A percentile compares a stretch with the other conserved stretches of the same genome.
Evolutionary conservation across 2,888 invertebrate genomes (phyloP).

Genomic region (Sphecodes monilicornis): DNA sequence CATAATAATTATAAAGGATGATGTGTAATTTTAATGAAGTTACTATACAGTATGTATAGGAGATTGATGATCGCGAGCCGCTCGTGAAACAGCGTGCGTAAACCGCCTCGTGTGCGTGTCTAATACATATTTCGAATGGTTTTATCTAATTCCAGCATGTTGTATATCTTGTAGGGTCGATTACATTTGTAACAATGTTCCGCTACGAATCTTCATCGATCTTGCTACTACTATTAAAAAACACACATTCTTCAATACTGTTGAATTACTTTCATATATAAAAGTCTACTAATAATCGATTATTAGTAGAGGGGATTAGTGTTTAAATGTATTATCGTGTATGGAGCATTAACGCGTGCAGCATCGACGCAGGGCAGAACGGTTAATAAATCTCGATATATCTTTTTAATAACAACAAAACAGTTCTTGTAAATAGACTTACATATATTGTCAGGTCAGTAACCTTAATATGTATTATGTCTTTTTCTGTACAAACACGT

Average conservation of each 20-base stretch:
- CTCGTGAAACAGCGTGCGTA: constrained; percentile 34
- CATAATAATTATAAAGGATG: constrained; percentile 41
- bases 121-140: constrained; percentile 46
- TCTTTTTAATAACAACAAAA: constrained; percentile 55
- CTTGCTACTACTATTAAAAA: constrained; percentile 36
- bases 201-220: constrained; percentile 39
- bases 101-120: constrained; percentile 51
- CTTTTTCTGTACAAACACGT: constrained; percentile 56
- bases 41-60: constrained; percentile 49
- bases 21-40: constrained; percentile 47
- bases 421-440: constrained; percentile 59
- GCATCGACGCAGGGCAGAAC: constrained; percentile 27
- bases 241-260: constrained; percentile 36
- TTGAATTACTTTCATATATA: constrained; percentile 47
- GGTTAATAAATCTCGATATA: constrained; percentile 56
- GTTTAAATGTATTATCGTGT: constrained; percentile 47
- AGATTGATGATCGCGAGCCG: constrained; percentile 33
- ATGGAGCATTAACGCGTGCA: constrained; percentile 51
- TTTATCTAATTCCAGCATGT: constrained; percentile 52
- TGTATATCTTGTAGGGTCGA: constrained; percentile 53
- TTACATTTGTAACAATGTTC: constrained; percentile 51
- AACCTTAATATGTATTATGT: constrained; percentile 50
- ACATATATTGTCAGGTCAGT: constrained; percentile 48
- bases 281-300: constrained; percentile 47
- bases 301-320: constrained; percentile 51